Conservation (phyloP, 2,888 invertebrate genomes). For the Meliscaeva auricollis region DNA sequence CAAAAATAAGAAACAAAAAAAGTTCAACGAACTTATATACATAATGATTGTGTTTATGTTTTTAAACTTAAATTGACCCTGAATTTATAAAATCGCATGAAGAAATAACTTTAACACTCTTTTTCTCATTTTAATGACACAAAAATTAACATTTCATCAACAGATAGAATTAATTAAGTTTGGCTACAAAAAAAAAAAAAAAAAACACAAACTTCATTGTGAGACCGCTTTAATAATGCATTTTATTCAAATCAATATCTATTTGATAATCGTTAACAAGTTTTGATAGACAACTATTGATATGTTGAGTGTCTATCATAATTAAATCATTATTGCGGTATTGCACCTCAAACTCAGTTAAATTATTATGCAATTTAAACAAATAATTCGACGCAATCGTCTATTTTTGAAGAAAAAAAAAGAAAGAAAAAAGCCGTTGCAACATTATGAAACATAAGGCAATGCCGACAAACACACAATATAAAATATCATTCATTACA, state of each 20-base stretch:
- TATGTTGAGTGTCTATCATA: background rate
- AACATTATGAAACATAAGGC: constrained; percentile 36
- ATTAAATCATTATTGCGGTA: background rate
- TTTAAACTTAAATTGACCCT: too few relatives aligned
- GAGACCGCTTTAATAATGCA: background rate
- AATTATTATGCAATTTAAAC: background rate
- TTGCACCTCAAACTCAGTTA: background rate
- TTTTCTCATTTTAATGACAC: too few relatives aligned
- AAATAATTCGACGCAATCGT: background rate
- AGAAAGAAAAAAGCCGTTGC: constrained; percentile 23
- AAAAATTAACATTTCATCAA: too few relatives aligned
- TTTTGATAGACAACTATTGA: background rate
- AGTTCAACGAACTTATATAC: background rate
- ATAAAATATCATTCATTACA: constrained; percentile 39
- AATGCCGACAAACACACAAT: background rate
- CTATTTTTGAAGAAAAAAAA: background rate
- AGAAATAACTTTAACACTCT: too few relatives aligned
- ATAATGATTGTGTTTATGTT: background rate
- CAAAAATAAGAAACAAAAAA: background rate
- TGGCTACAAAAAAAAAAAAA: too few relatives aligned
- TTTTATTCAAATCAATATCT: background rate
- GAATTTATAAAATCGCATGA: too few relatives aligned
- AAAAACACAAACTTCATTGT: too few relatives aligned
- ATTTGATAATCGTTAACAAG: background rate
- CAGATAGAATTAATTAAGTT: background rate